Base-by-base conservation (phyloP, 2,113 vertebrate species). In the Mesembrinibis cayennensis region DNA sequence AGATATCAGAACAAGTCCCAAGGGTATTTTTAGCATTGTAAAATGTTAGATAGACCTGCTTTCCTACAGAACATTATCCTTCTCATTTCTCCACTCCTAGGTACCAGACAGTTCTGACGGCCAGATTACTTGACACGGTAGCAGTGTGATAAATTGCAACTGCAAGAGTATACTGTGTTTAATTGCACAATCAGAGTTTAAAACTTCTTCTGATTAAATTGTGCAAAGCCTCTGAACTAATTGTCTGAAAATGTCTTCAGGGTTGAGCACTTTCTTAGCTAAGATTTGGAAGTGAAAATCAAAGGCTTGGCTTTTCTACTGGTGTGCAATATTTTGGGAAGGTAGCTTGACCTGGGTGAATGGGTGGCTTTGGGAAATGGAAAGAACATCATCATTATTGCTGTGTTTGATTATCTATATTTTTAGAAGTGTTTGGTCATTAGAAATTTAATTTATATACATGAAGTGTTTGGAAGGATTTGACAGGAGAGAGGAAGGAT, bases 1-100 rank as follows among this genome's bases (percentile, higher is more conserved):
- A 90, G 95, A 73, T 94, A 97, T 82, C 88, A 96, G 95, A 96
- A 89, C 83, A 95, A 89, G 93, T 95, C 97, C 90, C 34, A 50
- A 36, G 95, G 83, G 97, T 91, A 84, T 91, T 97, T 97, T 97
- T 94, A 94, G 90, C 72, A 77, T 56, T 90, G 86, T 93, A 79
- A 95, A 90, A 90, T 61, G 56, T 93, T 89, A 93, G 85, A 59
- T 88, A 95, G 96, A 77, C 81, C 65, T 92, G 61, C 61, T 95
- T 92, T 93, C 87, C 44, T 78, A 32, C 81, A 85, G 93, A 95
- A 96, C 76, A 83, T 95, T 94, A 94, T 97, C 87, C 82, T 94
- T 89, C 58, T 85, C 47, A 26, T 79, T 95, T 95, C 82, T 95
- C 56, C 56, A 81, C 71, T 97, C 70, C 80, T 63, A 92, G 73